Conservation (phyloP, 2,797 vertebrate genomes). For the Pangasius larnaudii region DNA sequence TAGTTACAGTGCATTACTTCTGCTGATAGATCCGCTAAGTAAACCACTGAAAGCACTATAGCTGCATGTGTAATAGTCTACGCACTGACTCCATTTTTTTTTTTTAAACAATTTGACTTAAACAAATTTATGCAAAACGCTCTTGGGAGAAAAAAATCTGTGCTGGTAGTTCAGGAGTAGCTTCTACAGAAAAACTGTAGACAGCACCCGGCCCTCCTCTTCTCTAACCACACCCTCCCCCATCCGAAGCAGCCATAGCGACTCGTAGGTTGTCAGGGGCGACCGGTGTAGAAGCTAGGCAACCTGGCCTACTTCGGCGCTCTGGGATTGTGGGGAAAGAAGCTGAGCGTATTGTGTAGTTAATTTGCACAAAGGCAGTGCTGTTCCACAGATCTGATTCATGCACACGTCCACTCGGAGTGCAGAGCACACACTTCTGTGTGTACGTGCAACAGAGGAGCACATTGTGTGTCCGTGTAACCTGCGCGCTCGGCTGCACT, state of each 20-base stretch:
- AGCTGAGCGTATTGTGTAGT: slow-evolving; percentile 49
- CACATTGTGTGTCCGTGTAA: slow-evolving; percentile 28
- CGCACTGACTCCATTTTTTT: neutral
- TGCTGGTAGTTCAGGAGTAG: neutral
- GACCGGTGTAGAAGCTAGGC: slow-evolving; percentile 57
- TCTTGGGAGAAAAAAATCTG: neutral
- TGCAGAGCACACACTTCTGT: slow-evolving; percentile 31
- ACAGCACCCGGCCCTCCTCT: slow-evolving; percentile 1
- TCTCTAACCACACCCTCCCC: slow-evolving; percentile 43
- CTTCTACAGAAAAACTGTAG: neutral
- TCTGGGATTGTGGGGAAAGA: slow-evolving; percentile 40
- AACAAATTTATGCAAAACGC: slow-evolving; percentile 2
- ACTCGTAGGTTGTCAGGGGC: slow-evolving; percentile 63
- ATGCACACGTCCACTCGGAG: neutral
- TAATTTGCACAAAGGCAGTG: slow-evolving; percentile 47
- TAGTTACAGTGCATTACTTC: neutral
- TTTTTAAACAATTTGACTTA: neutral
- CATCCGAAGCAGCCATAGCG: slow-evolving; percentile 31
- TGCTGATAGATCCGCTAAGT: neutral
- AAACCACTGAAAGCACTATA: neutral
- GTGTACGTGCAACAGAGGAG: slow-evolving; percentile 33
- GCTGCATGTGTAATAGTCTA: slow-evolving; percentile 7
- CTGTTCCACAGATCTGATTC: slow-evolving; percentile 41
- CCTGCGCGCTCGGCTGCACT: slow-evolving; percentile 25
- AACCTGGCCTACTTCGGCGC: slow-evolving; percentile 56